These are phyloP conservation scores for Percopsis transmontana DNA, from an alignment of 2,113 vertebrate species.

Conservation along the genomic window DNA sequence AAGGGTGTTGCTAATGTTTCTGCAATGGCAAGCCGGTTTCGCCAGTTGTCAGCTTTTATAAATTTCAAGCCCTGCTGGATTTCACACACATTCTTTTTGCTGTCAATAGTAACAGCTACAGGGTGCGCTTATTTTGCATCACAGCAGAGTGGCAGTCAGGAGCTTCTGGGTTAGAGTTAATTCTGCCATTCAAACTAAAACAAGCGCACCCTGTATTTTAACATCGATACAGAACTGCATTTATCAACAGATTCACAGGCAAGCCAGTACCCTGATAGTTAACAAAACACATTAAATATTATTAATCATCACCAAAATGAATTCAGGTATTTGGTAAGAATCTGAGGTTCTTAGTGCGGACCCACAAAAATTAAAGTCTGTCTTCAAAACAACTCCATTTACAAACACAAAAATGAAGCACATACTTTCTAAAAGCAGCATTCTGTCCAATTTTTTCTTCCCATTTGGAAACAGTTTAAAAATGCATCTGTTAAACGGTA, in stretches of 20 bases:
- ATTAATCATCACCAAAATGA: slow-evolving; percentile 18
- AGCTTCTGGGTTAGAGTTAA: neutral
- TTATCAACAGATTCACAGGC: slow-evolving; percentile 29
- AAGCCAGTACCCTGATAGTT: slow-evolving; percentile 43
- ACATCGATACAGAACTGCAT: slow-evolving; percentile 34
- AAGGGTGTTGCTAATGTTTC: no score
- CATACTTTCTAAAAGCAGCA: no score
- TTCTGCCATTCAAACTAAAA: slow-evolving; percentile 5
- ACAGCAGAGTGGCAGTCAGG: no score
- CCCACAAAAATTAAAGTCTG: no score
- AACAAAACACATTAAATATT: slow-evolving; percentile 13
- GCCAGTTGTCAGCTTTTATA: slow-evolving; percentile 11
- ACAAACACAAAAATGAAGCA: no score
- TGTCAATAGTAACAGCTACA: slow-evolving; percentile 45
- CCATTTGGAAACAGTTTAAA: no score
- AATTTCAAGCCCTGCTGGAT: slow-evolving; percentile 27
- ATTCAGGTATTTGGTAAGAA: slow-evolving; percentile 1
- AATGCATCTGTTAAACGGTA: no score
- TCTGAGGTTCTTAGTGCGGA: no score
- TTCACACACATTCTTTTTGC: slow-evolving; percentile 56
- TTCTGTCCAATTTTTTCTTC: no score
- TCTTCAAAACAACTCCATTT: no score
- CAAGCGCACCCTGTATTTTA: slow-evolving; percentile 24
- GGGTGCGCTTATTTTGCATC: slow-evolving; percentile 19
- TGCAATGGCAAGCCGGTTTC: no score